Percentiles rank a stretch among this genome's conserved stretches.
Conservation (phyloP, 2,888 invertebrate species). For the Rotaria sp. region DNA sequence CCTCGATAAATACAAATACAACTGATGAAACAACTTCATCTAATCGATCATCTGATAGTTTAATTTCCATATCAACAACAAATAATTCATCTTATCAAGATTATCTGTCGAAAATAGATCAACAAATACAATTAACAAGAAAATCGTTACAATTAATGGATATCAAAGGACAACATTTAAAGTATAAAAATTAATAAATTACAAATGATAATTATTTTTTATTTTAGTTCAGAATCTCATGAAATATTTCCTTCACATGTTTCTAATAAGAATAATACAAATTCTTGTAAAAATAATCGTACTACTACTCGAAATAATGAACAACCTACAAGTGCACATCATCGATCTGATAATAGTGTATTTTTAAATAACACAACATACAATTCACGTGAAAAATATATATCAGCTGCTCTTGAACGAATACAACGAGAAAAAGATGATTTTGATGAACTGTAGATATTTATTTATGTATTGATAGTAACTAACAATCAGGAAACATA, state of each 20-base stretch:
- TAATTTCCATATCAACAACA: neutral
- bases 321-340: neutral
- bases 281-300: neutral
- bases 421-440: conserved; percentile 26
- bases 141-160: neutral
- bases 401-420: neutral
- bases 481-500: too few relatives aligned
- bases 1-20: neutral
- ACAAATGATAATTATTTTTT: neutral
- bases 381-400: conserved; percentile 12
- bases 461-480: too few relatives aligned
- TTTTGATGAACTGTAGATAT: neutral
- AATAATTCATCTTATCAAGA: neutral
- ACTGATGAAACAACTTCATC: neutral
- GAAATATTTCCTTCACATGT: too few relatives aligned
- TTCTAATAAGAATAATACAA: neutral
- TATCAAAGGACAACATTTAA: neutral
- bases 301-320: neutral
- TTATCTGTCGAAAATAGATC: conserved; percentile 15
- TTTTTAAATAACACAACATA: neutral
- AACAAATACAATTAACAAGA: neutral
- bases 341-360: neutral
- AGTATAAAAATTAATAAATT: neutral
- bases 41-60: neutral
- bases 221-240: neutral